These are phyloP conservation scores for Sesia apiformis DNA, from an alignment of 2,888 invertebrate species.

Conservation along the genomic window DNA sequence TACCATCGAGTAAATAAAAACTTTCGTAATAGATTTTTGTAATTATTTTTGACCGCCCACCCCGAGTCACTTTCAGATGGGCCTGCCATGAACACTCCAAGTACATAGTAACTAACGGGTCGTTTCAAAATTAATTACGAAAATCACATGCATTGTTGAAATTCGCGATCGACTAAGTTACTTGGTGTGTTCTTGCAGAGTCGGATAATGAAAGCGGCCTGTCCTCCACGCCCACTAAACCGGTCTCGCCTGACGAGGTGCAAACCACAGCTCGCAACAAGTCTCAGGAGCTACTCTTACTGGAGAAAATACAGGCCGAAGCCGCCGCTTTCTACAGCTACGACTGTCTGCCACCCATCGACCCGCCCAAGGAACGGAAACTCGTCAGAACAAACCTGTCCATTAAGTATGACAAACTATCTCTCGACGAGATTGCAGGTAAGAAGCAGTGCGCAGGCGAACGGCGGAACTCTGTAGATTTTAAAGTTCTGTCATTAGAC, in stretches of 20 bases:
- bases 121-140: slow-evolving; percentile 70
- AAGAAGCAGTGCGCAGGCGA: slow-evolving; percentile 27
- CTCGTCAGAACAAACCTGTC: slow-evolving; percentile 36
- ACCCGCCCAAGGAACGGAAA: slow-evolving; percentile 31
- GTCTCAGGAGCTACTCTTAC: slow-evolving; percentile 79
- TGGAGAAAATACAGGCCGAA: slow-evolving; percentile 81
- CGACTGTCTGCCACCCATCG: slow-evolving; percentile 44
- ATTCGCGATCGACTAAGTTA: slow-evolving; percentile 35
- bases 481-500: slow-evolving; percentile 66
- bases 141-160: slow-evolving; percentile 40
- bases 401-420: slow-evolving; percentile 61
- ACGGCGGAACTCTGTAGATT: slow-evolving; percentile 41
- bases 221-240: slow-evolving; percentile 74
- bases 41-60: slow-evolving; percentile 69
- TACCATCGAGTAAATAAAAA: slow-evolving; percentile 72
- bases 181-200: slow-evolving; percentile 83
- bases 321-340: slow-evolving; percentile 83
- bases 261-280: slow-evolving; percentile 59
- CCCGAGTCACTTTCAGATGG: slow-evolving; percentile 55
- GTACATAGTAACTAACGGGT: slow-evolving; percentile 35
- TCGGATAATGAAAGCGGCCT: slow-evolving; percentile 84
- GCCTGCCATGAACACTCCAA: slow-evolving; percentile 53
- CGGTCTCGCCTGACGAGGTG: slow-evolving; percentile 42
- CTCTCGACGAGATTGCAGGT: slow-evolving; percentile 66
- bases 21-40: slow-evolving; percentile 73